Conservation (phyloP, 2,888 invertebrate species). For the Athalia rosae region DNA sequence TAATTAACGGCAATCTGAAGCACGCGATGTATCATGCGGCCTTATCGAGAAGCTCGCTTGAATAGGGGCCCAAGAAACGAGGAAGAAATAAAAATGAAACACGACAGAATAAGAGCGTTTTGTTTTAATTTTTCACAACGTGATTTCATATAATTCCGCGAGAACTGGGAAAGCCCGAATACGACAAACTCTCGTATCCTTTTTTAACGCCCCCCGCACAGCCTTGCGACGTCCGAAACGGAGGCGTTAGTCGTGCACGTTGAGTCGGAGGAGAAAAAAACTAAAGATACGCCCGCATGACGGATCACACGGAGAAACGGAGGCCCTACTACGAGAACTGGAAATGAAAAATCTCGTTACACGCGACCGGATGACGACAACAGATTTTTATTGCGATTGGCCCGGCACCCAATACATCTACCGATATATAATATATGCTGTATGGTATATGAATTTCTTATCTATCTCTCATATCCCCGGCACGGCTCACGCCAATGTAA, state of each 20-base stretch:
- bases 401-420: not conserved
- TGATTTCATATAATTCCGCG: too few species aligned
- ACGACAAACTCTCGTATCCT: not conserved
- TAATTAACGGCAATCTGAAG: constrained; percentile 23
- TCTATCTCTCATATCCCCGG: constrained; percentile 13
- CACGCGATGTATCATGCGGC: constrained; percentile 35
- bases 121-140: not conserved
- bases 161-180: too few species aligned
- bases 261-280: not conserved
- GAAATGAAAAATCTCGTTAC: not conserved
- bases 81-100: not conserved
- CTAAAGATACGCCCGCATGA: not conserved
- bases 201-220: not conserved
- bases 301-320: not conserved
- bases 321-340: not conserved
- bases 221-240: too few species aligned
- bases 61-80: not conserved
- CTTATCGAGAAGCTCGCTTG: constrained; percentile 7
- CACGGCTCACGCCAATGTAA: constrained; percentile 3
- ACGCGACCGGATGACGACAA: constrained; percentile 24
- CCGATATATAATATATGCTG: not conserved
- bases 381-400: constrained; percentile 11
- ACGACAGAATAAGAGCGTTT: not conserved
- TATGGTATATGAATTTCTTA: constrained; percentile 19
- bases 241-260: too few species aligned